A percentile compares a stretch with the other conserved stretches of the same genome.
Conservation (phyloP, 2,797 vertebrate species). For the Helarctos malayanus region DNA sequence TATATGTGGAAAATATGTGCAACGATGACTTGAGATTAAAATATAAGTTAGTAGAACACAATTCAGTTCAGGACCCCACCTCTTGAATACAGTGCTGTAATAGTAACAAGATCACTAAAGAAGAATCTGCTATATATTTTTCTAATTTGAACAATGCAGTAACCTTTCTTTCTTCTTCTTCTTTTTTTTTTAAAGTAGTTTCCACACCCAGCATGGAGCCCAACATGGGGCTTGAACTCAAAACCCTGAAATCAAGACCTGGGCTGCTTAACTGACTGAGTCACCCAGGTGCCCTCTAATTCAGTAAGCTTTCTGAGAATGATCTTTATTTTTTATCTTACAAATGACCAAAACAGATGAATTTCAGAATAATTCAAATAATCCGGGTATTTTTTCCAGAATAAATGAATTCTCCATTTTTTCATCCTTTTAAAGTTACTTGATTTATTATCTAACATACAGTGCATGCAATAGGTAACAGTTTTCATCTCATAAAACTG, state of each 20-base stretch:
- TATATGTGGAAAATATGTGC: background rate
- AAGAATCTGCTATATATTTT: background rate
- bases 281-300: background rate
- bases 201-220: background rate
- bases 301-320: slow-evolving; percentile 47
- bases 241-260: background rate
- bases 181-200: background rate
- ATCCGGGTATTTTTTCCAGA: slow-evolving; percentile 32
- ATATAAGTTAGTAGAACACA: background rate
- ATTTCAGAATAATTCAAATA: slow-evolving; percentile 63
- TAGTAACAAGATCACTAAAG: background rate
- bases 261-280: background rate
- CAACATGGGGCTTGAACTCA: background rate
- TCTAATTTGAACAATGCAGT: background rate
- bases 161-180: background rate
- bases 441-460: slow-evolving; percentile 58
- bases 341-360: background rate
- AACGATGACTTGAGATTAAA: background rate
- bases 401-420: slow-evolving; percentile 32
- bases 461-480: slow-evolving; percentile 12
- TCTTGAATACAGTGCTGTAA: background rate
- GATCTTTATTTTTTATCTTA: slow-evolving; percentile 22
- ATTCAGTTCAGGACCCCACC: background rate
- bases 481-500: slow-evolving; percentile 60
- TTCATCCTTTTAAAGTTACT: slow-evolving; percentile 39